Conservation (phyloP, 2,797 vertebrate species). For the Sternarchorhynchus goeldii region DNA sequence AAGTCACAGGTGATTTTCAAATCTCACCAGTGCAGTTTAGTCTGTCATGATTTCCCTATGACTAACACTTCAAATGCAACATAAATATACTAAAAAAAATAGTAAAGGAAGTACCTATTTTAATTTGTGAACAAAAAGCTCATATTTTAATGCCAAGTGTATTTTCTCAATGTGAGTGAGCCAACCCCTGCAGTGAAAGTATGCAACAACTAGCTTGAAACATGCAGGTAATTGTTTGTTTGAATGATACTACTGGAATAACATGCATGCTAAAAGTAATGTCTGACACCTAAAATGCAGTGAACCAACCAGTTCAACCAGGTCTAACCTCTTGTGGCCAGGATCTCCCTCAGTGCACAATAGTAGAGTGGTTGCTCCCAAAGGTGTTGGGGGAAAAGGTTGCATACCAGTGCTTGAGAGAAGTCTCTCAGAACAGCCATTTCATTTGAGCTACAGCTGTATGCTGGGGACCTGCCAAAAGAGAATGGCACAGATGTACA, state of each 20-base stretch:
- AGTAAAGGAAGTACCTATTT: too few relatives aligned
- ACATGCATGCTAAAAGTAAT: conserved; percentile 9
- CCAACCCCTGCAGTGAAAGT: too few relatives aligned
- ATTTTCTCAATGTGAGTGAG: too few relatives aligned
- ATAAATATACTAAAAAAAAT: too few relatives aligned
- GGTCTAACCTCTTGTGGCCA: conserved; percentile 77
- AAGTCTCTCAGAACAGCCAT: conserved; percentile 69
- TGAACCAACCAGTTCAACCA: not conserved
- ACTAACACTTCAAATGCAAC: too few relatives aligned
- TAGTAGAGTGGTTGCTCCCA: conserved; percentile 68
- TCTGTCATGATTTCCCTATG: too few relatives aligned
- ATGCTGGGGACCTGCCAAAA: conserved; percentile 66
- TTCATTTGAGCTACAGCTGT: conserved; percentile 70
- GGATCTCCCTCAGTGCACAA: conserved; percentile 76
- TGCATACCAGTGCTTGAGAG: conserved; percentile 72
- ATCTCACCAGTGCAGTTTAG: too few relatives aligned
- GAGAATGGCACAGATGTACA: conserved; percentile 24
- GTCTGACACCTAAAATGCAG: not conserved
- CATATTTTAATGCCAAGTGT: too few relatives aligned
- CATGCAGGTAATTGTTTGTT: not conserved
- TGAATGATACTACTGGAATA: conserved; percentile 1
- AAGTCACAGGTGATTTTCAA: too few relatives aligned
- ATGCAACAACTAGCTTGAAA: not conserved
- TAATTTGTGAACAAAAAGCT: too few relatives aligned
- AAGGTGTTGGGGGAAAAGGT: conserved; percentile 72